Evolutionary conservation across 2,797 vertebrate genomes (phyloP).

Genomic region (Epinephelus coioides): DNA sequence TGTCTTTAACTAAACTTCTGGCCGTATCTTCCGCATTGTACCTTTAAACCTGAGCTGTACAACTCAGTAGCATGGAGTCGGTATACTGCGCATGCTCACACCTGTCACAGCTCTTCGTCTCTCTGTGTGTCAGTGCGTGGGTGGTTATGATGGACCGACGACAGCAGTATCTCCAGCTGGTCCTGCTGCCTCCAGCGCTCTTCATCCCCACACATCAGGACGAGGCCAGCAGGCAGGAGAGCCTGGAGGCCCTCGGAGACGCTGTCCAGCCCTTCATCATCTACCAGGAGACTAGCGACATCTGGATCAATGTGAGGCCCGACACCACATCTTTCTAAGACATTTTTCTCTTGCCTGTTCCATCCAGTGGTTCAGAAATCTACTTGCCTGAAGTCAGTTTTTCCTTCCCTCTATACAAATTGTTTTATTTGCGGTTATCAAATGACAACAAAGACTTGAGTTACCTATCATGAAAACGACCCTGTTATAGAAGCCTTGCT

Average conservation of each 20-base stretch:
- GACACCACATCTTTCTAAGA: neutral
- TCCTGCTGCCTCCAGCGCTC: slow-evolving; percentile 91
- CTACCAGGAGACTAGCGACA: slow-evolving; percentile 91
- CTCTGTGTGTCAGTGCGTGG: slow-evolving; percentile 88
- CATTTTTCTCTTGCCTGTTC: neutral
- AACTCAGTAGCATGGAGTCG: neutral
- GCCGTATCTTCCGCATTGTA: no score
- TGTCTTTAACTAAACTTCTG: no score
- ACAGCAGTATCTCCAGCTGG: slow-evolving; percentile 93
- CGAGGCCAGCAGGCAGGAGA: slow-evolving; percentile 83
- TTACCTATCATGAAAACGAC: no score
- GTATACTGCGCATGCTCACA: neutral
- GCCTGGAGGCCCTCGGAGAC: slow-evolving; percentile 88
- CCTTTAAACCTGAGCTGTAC: no score
- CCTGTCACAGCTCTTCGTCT: slow-evolving; percentile 22
- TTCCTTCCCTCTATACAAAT: no score
- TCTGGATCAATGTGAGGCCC: slow-evolving; percentile 83
- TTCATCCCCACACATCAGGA: slow-evolving; percentile 88
- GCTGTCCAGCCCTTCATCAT: slow-evolving; percentile 91
- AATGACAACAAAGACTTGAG: no score
- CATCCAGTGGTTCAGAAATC: no score
- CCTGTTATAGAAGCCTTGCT: no score
- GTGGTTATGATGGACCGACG: slow-evolving; percentile 93
- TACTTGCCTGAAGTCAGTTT: no score
- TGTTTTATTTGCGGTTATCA: no score